These are phyloP conservation scores for Coccyzus lansbergi DNA, from an alignment of 2,797 vertebrate genomes.

Conservation along the genomic window DNA sequence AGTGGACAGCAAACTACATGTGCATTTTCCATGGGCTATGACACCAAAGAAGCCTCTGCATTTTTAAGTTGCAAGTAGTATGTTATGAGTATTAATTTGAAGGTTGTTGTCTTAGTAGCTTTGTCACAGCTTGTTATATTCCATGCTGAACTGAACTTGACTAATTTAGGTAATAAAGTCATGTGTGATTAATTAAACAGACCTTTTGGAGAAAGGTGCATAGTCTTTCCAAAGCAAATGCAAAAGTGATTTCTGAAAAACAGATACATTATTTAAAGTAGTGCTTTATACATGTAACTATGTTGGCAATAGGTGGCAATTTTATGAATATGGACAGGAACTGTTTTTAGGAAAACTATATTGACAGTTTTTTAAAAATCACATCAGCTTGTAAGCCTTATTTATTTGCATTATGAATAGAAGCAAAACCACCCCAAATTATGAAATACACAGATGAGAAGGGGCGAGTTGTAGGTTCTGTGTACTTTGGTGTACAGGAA, in stretches of 20 bases:
- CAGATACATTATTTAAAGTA: neutral
- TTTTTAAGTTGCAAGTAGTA: neutral
- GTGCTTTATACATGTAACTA: accelerated
- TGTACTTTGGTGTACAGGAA: neutral
- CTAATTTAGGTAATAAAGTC: neutral
- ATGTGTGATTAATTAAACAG: neutral
- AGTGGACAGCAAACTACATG: neutral
- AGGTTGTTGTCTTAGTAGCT: neutral
- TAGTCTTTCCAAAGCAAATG: neutral
- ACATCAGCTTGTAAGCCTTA: neutral
- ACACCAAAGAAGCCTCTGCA: neutral
- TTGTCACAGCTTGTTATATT: neutral
- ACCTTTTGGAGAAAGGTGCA: neutral
- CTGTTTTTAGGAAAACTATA: neutral
- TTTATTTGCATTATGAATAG: neutral
- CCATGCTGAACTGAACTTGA: neutral
- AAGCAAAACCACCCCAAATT: neutral
- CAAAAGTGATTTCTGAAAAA: neutral
- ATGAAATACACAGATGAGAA: neutral
- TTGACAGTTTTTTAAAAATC: neutral
- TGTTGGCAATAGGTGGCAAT: neutral
- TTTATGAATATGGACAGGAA: neutral
- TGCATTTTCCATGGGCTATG: neutral
- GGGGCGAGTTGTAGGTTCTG: neutral
- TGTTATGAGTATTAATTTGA: neutral